Evolutionary conservation across 2,888 invertebrate genomes (phyloP), one percentile per base, ranked within the genome.

Genomic region (Eristalis intricaria): DNA sequence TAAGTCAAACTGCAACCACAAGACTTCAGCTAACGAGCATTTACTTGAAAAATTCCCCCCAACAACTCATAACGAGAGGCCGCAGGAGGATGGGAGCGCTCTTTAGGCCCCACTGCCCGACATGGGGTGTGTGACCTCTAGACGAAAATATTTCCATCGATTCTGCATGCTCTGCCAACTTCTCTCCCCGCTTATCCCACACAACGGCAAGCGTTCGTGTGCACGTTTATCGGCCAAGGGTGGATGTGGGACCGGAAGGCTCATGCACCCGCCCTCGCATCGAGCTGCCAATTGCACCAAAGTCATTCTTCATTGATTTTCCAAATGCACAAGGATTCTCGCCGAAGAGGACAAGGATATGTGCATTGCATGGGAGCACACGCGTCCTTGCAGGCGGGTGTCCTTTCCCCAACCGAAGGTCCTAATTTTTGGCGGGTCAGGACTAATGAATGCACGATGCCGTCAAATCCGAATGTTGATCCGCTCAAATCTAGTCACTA

Each of bases 81-180:
- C 38, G 38, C 13, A 38, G 38, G 13, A 38, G 38, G 38, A 4
- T 1, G 43, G n/a, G 43, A 13, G 7, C 5, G n/a, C 43, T n/a
- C 43, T n/a, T 15, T 13, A 13, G 15, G 4, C 40, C 13, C 15
- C n/a, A 4, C 19, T 19, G 7, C 19, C 50, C 26, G 38, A 11
- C n/a, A n/a, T 8, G 63, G 43, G 32, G 56, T 40, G 11, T 70
- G 43, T 43, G 84, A 84, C 84, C 84, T 80, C 84, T 80, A 84
- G 84, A 84, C 84, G 4, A 80, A 84, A 84, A 84, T 84, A 80
- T 80, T 76, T 68, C 71, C 75, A 80, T 84, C 84, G 84, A 84
- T 84, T 80, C 75, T 66, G 40, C 61, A 84, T 66, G 66, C 38
- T 35, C 23, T 71, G 80, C 76, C 75, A 84, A 80, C 19, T 29